These are phyloP conservation scores for Pipistrellus nathusii DNA, from an alignment of 2,797 vertebrate species.

Conservation along the genomic window DNA sequence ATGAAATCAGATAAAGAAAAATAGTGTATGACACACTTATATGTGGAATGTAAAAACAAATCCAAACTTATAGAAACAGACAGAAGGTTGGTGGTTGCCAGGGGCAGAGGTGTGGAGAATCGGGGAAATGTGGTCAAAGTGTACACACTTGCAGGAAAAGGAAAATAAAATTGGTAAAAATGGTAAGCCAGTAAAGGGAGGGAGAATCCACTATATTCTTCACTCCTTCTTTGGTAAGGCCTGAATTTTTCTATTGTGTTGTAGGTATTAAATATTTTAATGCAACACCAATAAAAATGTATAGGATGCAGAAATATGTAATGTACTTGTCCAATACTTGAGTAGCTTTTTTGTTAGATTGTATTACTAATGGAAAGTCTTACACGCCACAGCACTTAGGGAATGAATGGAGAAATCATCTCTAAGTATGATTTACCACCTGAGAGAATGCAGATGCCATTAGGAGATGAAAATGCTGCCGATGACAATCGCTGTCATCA, in stretches of 20 bases:
- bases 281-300: not conserved
- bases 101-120: not conserved
- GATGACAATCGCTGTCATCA: not conserved
- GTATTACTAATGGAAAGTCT: slow-evolving; percentile 15
- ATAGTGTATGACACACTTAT: not conserved
- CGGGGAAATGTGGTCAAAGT: not conserved
- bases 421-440: not conserved
- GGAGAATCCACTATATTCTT: not conserved
- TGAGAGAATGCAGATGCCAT: not conserved
- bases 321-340: slow-evolving; percentile 2
- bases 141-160: not conserved
- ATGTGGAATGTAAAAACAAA: not conserved
- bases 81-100: not conserved
- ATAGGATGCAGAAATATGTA: not conserved
- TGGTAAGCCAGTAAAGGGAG: not conserved
- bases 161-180: slow-evolving; percentile 28
- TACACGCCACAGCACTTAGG: not conserved
- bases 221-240: not conserved
- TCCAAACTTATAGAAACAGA: not conserved
- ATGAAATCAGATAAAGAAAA: not conserved
- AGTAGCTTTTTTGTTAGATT: slow-evolving; percentile 24
- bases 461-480: not conserved
- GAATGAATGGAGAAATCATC: not conserved
- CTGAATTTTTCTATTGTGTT: not conserved
- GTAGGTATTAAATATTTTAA: slow-evolving; percentile 2